Base-by-base conservation (phyloP, 1,140 invertebrate species). In the Polyergus mexicanus region DNA sequence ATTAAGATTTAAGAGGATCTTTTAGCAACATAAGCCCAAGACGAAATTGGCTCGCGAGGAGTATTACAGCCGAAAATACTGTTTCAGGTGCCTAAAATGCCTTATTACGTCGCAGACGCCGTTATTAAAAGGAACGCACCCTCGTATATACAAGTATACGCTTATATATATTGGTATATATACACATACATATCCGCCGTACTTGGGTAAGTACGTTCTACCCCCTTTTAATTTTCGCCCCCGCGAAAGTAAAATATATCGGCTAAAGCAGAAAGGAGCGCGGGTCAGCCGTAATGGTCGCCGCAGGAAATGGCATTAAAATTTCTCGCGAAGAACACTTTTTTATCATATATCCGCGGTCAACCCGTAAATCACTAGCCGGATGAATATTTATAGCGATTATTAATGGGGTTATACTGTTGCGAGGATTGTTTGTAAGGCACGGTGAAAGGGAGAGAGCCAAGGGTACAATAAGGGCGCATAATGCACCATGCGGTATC, bases 341-440 rank as follows among this genome's bases (percentile, higher is more conserved):
- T 78, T 65, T 86, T 88, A 84, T 84, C 87, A 84, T 85, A 47
- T 69, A 80, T 68, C 71, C 41, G 47, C 78, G 63, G 69, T 78
- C 84, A 88, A 85, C 63, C 78, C 87, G 90, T 92, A 92, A 92
- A 92, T 92, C 90, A 92, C 60, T 83, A 84, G 74, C 75, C 66
- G 88, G 88, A 92, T 92, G 91, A 92, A 92, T 92, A 92, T 92
- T 92, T 92, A 92, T 92, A 86, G 91, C 72, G 89, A 89, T 92
- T 92, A 92, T 92, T 92, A 92, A 92, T 92, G 92, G 92, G 85
- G 85, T 88, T 91, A 89, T 68, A 76, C 75, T 89, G 92, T 91
- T 88, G 78, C 68, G 81, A 86, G 91, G 90, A 92, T 92, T 92
- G 91, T 92, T 91, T 81, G 90, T 85, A 76, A 84, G 66, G 54